Evolutionary conservation across 2,888 invertebrate genomes (phyloP).

Genomic region (Cosmia pyralina): DNA sequence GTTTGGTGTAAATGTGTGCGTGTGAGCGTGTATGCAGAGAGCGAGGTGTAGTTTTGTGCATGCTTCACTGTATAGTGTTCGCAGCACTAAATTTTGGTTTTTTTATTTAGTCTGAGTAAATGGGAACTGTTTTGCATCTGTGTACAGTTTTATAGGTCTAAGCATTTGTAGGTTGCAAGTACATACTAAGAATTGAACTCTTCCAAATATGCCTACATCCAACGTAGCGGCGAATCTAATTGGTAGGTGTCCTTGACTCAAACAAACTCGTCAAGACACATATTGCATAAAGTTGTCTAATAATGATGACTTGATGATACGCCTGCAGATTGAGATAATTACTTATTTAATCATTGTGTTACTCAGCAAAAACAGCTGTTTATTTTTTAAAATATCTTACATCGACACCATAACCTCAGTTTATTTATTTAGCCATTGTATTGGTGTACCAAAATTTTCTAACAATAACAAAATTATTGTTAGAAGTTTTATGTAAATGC

Average conservation of each 20-base stretch:
- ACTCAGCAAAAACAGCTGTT: constrained; percentile 5
- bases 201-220: neutral
- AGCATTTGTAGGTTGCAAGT: no score
- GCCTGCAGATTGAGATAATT: constrained; percentile 23
- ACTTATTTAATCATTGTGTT: constrained; percentile 34
- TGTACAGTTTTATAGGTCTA: no score
- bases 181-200: no score
- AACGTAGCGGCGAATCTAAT: neutral
- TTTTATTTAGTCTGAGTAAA: no score
- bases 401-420: neutral
- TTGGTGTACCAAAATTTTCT: neutral
- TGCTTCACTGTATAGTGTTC: no score
- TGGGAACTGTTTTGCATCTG: no score
- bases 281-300: constrained; percentile 20
- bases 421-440: constrained; percentile 15
- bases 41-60: no score
- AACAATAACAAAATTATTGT: neutral
- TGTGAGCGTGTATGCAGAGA: no score
- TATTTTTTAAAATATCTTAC: neutral
- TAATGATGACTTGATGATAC: constrained; percentile 31
- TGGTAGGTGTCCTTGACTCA: constrained; percentile 21
- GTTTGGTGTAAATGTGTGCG: no score
- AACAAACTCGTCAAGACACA: constrained; percentile 5
- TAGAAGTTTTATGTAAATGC: no score
- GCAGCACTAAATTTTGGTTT: no score